Evolutionary conservation across 2,113 vertebrate genomes (phyloP).

Genomic region (Eublepharis macularius): DNA sequence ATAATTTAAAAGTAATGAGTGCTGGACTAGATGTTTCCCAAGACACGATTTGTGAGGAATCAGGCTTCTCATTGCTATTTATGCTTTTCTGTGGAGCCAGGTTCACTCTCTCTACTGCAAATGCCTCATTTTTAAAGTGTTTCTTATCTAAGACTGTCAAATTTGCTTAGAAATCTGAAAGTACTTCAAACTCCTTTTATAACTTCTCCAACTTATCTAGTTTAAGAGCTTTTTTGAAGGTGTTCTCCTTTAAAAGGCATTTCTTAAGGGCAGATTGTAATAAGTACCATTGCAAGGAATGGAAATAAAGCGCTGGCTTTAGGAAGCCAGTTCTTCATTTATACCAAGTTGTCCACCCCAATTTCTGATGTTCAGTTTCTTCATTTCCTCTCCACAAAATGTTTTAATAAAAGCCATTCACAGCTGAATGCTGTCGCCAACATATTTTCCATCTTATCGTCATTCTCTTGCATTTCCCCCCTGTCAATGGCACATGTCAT

Average conservation of each 20-base stretch:
- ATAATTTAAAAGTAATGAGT: not conserved
- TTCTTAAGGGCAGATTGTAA: constrained; percentile 18
- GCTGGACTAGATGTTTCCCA: not conserved
- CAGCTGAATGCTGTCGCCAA: constrained; percentile 48
- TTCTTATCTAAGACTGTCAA: constrained; percentile 22
- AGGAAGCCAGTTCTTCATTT: constrained; percentile 43
- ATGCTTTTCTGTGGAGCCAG: not conserved
- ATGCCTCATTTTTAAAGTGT: not conserved
- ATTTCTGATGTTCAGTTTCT: constrained; percentile 33
- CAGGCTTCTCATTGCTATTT: not conserved
- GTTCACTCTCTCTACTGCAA: not conserved
- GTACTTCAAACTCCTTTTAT: constrained; percentile 23
- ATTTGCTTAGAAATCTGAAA: constrained; percentile 27
- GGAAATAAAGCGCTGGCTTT: too few relatives aligned
- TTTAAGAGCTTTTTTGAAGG: constrained; percentile 41
- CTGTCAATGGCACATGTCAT: constrained; percentile 42
- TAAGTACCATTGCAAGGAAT: constrained; percentile 48
- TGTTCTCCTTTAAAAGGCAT: not conserved
- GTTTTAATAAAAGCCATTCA: constrained; percentile 52
- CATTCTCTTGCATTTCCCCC: constrained; percentile 32
- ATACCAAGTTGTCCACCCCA: not conserved
- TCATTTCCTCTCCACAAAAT: not conserved
- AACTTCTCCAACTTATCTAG: not conserved
- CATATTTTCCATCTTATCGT: constrained; percentile 68
- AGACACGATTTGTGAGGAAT: not conserved